These are phyloP conservation scores for Sebastes schlegelii DNA, from an alignment of 2,113 vertebrate genomes.

Conservation along the genomic window DNA sequence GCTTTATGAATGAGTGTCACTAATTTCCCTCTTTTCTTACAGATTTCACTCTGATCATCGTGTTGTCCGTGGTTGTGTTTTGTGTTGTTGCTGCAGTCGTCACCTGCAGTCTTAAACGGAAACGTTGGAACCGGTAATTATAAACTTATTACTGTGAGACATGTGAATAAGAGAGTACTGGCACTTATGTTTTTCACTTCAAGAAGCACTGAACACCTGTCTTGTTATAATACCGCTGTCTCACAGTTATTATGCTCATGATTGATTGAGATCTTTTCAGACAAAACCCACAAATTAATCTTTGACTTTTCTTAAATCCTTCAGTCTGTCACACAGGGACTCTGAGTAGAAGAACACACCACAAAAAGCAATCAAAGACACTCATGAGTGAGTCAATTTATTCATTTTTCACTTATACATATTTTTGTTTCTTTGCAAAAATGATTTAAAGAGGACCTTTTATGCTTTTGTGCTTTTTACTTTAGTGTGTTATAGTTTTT, in stretches of 20 bases:
- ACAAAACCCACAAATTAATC: neutral
- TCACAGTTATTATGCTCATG: neutral
- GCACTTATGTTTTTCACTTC: no score
- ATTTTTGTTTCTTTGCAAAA: neutral
- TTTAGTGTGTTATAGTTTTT: no score
- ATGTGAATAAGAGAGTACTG: no score
- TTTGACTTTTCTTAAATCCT: neutral
- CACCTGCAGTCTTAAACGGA: rapidly evolving
- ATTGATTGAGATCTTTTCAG: neutral
- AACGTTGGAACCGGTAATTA: neutral
- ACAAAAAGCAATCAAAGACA: no score
- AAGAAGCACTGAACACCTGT: neutral
- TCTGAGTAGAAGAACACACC: neutral
- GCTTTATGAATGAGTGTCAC: neutral
- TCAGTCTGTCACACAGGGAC: neutral
- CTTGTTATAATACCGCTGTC: neutral
- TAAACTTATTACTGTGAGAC: neutral
- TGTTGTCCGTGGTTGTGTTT: neutral
- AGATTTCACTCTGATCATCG: neutral
- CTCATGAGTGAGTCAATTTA: neutral
- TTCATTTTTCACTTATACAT: no score
- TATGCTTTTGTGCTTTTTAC: no score
- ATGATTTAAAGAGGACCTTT: neutral
- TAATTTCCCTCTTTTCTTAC: neutral
- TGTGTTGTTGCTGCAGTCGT: neutral